Conservation (phyloP, 2,113 vertebrate genomes). For the Equus quagga region DNA sequence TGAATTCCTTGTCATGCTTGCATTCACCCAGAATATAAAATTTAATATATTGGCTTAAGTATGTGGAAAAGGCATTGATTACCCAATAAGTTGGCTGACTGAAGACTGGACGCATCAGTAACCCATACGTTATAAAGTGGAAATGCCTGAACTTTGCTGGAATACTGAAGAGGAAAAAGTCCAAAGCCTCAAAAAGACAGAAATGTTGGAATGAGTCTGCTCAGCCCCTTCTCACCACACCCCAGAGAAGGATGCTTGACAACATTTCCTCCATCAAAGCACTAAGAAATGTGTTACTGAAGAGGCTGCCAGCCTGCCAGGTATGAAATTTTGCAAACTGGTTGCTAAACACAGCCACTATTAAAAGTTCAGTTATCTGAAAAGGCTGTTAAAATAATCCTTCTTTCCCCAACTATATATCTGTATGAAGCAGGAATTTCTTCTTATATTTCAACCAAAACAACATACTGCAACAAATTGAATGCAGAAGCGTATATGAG, state of each 20-base stretch:
- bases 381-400: background rate
- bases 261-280: background rate
- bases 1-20: background rate
- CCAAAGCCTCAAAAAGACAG: background rate
- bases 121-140: background rate
- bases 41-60: background rate
- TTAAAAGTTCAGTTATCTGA: background rate
- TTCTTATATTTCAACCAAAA: background rate
- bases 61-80: background rate
- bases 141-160: background rate
- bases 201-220: background rate
- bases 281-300: background rate
- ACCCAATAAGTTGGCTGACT: background rate
- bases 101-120: background rate
- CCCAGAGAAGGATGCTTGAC: background rate
- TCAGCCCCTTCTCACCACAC: background rate
- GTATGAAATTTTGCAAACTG: background rate
- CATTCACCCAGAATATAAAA: background rate
- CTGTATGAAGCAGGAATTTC: background rate
- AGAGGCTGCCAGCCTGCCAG: background rate
- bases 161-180: background rate
- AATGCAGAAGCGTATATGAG: background rate
- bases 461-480: background rate
- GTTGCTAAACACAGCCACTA: background rate
- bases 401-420: background rate